A percentile compares a stretch with the other conserved stretches of the same genome.
These are phyloP conservation scores for Papilio dardanus DNA, from an alignment of 1,140 invertebrate genomes.

Conservation along the genomic window DNA sequence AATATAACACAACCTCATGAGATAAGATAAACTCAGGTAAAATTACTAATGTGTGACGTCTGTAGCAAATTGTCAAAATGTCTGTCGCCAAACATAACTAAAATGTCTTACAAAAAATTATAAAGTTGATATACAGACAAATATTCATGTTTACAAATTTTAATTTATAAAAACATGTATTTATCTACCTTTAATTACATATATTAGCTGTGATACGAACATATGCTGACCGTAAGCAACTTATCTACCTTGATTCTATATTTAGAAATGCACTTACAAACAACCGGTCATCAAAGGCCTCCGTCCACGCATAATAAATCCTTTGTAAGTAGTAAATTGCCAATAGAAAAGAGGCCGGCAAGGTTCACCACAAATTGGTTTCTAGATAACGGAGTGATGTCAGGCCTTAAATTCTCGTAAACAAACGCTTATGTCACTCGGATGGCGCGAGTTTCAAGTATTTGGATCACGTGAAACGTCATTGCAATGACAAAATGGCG, in stretches of 20 bases:
- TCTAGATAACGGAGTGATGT: slow-evolving; percentile 62
- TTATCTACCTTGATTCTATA: slow-evolving; percentile 57
- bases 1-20: neutral
- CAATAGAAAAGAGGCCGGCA: slow-evolving; percentile 39
- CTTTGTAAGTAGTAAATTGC: slow-evolving; percentile 44
- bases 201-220: neutral
- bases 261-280: slow-evolving; percentile 68
- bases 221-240: slow-evolving; percentile 22
- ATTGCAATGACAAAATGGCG: slow-evolving; percentile 32
- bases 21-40: neutral
- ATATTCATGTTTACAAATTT: neutral
- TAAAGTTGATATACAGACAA: too few relatives aligned
- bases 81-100: neutral
- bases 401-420: slow-evolving; percentile 53
- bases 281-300: slow-evolving; percentile 50
- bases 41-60: neutral
- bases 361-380: slow-evolving; percentile 56
- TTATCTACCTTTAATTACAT: slow-evolving; percentile 4
- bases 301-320: slow-evolving; percentile 49
- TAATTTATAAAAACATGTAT: neutral
- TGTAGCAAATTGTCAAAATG: neutral
- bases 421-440: slow-evolving; percentile 66
- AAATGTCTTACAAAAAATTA: neutral
- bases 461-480: slow-evolving; percentile 32
- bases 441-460: slow-evolving; percentile 28